Evolutionary conservation across 2,113 vertebrate species (phyloP), one percentile per base, ranked within the genome.

Genomic region (Varanus komodoensis): DNA sequence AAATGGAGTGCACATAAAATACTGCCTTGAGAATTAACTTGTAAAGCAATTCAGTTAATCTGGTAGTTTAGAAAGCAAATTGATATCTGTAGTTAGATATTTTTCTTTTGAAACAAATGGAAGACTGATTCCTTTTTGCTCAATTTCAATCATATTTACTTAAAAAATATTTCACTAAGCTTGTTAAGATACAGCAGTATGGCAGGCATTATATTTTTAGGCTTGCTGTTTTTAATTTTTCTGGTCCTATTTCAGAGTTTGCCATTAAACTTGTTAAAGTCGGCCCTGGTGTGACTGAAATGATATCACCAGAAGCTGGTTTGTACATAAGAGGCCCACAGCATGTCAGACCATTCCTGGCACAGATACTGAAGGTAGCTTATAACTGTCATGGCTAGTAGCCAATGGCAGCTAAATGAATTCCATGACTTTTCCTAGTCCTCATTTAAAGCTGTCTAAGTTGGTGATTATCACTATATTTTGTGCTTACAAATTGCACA

Each of bases 1-100:
- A 84, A 61, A 0, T 52, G 23, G 0, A 32, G 0, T 88, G 0
- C 0, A 23, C 0, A 6, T 81, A 19, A 38, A 2, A 81, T 71
- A 90, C 89, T 94, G 8, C 80, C 84, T 91, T 61, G 69, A 80
- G 77, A 92, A 69, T 90, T 64, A 82, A 6, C 27, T 85, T 87
- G 87, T 32, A 84, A 48, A 90, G 27, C 80, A 0, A 54, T 44
- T 83, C 82, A 4, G 19, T 7, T 86, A 83, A 74, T 79, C 38
- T 44, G 27, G 6, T 84, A 38, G 69, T 54, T 44, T 4, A 11
- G 15, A 57, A 84, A 87, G 87, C 74, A 89, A 85, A 69, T 79
- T 15, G 52, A 84, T 79, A 38, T 34, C 44, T 9, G 12, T 77
- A n/a, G 57, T 81, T 57, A 8, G 69, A 2, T 9, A 19, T 38